phyloP scores from a whole-genome alignment of 2,888 invertebrate species.

The Uloborus plumipes region DNA sequence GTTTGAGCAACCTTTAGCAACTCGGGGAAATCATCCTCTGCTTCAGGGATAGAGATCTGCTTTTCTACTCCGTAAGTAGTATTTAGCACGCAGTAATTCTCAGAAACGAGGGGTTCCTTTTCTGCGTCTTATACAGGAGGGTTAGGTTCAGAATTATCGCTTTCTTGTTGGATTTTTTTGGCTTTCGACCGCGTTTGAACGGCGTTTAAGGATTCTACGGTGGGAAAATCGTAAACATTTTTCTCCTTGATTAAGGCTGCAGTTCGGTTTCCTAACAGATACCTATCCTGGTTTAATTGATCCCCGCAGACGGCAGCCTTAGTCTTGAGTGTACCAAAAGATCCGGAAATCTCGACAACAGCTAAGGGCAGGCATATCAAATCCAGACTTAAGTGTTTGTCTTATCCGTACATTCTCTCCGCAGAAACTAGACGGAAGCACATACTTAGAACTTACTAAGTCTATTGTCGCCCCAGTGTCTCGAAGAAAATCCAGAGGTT shows the following conservation, averaged over 20 bases:
- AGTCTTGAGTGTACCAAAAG: not conserved
- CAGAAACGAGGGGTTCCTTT: no score
- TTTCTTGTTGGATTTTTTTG: no score
- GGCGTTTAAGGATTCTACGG: conserved; percentile 9
- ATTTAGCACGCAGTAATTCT: no score
- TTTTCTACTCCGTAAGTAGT: no score
- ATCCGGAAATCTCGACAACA: conserved; percentile 3
- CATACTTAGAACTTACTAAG: conserved; percentile 10
- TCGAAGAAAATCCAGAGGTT: not conserved
- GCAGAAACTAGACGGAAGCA: not conserved
- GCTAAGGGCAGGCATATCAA: conserved; percentile 15
- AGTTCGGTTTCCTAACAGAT: conserved; percentile 21
- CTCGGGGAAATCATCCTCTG: no score
- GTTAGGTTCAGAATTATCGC: no score
- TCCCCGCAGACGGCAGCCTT: conserved; percentile 23
- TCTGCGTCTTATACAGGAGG: no score
- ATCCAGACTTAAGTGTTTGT: not conserved
- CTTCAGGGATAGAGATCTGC: no score
- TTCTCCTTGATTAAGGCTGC: conserved; percentile 16
- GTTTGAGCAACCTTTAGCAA: no score
- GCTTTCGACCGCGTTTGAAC: conserved; percentile 13
- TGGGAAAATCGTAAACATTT: not conserved
- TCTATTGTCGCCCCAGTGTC: conserved; percentile 23
- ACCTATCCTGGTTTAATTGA: conserved; percentile 11
- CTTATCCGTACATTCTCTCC: conserved; percentile 8